phyloP scores from a whole-genome alignment of 2,113 vertebrate genomes.

The Phyllostomus hastatus region DNA sequence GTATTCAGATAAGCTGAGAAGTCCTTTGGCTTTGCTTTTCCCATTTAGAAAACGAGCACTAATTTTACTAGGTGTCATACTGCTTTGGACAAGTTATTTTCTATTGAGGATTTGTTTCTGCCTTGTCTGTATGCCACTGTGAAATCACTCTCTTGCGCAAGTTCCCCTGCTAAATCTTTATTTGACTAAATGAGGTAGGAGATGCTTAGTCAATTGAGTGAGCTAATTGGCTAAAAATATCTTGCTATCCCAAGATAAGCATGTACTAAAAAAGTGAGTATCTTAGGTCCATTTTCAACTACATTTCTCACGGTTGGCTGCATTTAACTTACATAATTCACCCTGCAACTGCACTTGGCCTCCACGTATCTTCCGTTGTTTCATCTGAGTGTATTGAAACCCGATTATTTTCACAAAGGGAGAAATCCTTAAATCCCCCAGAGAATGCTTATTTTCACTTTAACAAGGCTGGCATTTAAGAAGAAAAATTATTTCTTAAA shows the following conservation, averaged over 20 bases:
- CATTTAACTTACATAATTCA: constrained; percentile 47
- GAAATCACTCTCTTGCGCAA: constrained; percentile 16
- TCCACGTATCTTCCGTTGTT: not conserved
- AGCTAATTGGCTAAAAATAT: constrained; percentile 18
- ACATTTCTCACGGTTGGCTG: not conserved
- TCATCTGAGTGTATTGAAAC: not conserved
- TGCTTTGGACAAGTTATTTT: not conserved
- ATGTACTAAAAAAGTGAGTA: not conserved
- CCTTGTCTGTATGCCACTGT: not conserved
- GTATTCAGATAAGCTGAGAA: not conserved
- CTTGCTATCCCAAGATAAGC: not conserved
- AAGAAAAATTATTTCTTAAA: not conserved
- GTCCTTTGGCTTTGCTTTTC: not conserved
- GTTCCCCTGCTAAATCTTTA: not conserved
- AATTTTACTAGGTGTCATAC: not conserved
- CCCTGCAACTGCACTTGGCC: not conserved
- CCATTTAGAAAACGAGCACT: not conserved
- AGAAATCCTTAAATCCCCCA: not conserved
- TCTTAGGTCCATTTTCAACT: not conserved
- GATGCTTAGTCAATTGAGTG: constrained; percentile 32
- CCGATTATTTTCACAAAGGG: not conserved
- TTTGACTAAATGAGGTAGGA: constrained; percentile 18
- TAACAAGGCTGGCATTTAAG: not conserved
- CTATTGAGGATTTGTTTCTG: not conserved
- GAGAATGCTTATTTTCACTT: not conserved